A percentile compares a stretch with the other conserved stretches of the same genome.
phyloP scores from a whole-genome alignment of 2,888 invertebrate genomes.

The Byasa hedistus region DNA sequence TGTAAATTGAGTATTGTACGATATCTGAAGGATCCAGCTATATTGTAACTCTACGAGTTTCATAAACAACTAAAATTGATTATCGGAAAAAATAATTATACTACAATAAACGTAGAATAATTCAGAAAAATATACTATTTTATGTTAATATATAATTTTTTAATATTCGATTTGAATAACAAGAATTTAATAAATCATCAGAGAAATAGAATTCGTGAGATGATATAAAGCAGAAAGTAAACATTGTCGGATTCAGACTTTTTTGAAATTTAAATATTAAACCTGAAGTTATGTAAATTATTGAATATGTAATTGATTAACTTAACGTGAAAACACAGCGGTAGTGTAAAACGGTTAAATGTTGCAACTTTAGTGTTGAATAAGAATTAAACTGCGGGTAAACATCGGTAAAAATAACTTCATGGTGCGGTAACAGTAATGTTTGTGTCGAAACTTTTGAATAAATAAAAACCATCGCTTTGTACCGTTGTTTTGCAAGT shows the following conservation, averaged over 20 bases:
- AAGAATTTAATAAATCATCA: too few species aligned
- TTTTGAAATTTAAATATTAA: background rate
- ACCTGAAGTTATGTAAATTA: background rate
- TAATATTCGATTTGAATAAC: too few species aligned
- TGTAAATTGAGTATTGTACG: conserved; percentile 11
- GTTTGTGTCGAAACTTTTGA: background rate
- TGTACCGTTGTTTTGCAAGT: background rate
- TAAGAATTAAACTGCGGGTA: background rate
- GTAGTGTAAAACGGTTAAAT: background rate
- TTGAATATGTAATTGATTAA: background rate
- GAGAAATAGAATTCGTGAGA: background rate
- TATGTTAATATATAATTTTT: too few species aligned
- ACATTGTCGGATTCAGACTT: background rate
- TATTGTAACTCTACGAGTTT: background rate
- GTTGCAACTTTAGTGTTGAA: background rate
- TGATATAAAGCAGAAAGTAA: background rate
- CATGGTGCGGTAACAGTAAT: background rate
- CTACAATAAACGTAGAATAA: too few species aligned
- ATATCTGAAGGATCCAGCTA: background rate
- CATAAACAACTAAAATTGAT: background rate
- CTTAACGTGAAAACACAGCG: background rate
- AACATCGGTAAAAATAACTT: background rate
- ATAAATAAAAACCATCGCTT: background rate
- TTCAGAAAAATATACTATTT: too few species aligned
- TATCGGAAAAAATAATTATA: too few species aligned